Conservation (phyloP, 2,888 invertebrate genomes). For the Argyra leucocephala region DNA sequence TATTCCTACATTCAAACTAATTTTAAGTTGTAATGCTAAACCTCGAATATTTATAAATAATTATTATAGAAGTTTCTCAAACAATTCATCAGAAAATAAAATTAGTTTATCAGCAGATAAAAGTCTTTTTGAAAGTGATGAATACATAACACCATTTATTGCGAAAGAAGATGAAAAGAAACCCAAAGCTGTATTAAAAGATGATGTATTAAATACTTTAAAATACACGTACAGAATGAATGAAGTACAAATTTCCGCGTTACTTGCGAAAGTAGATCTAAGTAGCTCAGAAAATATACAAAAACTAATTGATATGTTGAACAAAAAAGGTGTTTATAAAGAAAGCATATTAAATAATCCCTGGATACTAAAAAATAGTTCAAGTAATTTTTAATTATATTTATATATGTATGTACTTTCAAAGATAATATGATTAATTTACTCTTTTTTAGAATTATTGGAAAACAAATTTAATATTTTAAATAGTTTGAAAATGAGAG, state of each 20-base stretch:
- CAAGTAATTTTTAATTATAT: constrained; percentile 26
- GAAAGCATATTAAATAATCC: constrained; percentile 36
- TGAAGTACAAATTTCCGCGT: neutral
- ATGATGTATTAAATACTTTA: neutral
- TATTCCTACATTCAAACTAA: too few species aligned
- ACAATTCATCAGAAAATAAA: too few species aligned
- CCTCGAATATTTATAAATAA: too few species aligned
- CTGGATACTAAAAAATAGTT: constrained; percentile 35
- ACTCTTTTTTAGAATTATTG: constrained; percentile 30
- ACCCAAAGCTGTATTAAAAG: neutral
- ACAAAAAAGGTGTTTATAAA: constrained; percentile 31
- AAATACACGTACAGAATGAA: neutral
- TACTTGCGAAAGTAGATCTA: neutral
- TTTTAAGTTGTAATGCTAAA: too few species aligned
- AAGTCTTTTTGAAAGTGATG: constrained; percentile 13
- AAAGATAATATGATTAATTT: neutral
- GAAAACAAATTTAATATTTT: constrained; percentile 42
- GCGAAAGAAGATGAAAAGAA: neutral
- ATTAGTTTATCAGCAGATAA: neutral
- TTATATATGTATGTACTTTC: neutral
- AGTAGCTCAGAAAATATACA: neutral
- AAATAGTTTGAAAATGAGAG: constrained; percentile 41
- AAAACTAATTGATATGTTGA: constrained; percentile 28
- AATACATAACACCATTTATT: neutral
- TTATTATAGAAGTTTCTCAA: too few species aligned